Conservation (phyloP, 2,888 invertebrate species). For the Sphaerophoria taeniata region DNA sequence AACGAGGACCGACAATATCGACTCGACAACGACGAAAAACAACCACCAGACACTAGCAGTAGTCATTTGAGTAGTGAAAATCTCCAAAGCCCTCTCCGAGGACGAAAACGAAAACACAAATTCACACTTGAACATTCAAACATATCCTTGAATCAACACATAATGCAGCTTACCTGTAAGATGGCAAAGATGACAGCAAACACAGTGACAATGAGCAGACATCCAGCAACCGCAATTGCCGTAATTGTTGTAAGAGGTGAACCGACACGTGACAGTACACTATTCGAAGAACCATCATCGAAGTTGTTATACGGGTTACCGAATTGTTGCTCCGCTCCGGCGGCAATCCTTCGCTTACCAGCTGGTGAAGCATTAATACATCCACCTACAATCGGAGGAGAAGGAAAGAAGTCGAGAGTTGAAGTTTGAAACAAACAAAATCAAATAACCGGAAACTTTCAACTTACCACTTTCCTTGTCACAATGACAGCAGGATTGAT, state of each 20-base stretch:
- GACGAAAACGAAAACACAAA: background rate
- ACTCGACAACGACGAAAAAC: background rate
- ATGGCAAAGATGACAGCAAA: constrained; percentile 89
- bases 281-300: constrained; percentile 75
- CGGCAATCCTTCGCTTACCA: constrained; percentile 89
- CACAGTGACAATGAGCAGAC: constrained; percentile 87
- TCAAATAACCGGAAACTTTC: background rate
- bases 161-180: constrained; percentile 86
- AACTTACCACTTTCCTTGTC: constrained; percentile 86
- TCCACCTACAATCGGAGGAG: constrained; percentile 84
- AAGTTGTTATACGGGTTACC: constrained; percentile 76
- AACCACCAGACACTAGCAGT: background rate
- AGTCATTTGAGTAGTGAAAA: background rate
- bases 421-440: background rate
- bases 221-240: constrained; percentile 87
- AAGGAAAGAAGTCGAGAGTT: background rate
- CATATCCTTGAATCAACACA: constrained; percentile 12
- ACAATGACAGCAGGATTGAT: constrained; percentile 88
- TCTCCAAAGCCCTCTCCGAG: background rate
- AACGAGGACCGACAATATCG: too few relatives aligned
- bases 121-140: background rate
- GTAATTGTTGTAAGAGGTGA: constrained; percentile 87
- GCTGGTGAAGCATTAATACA: constrained; percentile 90
- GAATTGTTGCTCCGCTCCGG: constrained; percentile 83
- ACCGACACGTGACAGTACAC: constrained; percentile 80